phyloP scores from a whole-genome alignment of 2,113 vertebrate species.

The Serinus canaria region DNA sequence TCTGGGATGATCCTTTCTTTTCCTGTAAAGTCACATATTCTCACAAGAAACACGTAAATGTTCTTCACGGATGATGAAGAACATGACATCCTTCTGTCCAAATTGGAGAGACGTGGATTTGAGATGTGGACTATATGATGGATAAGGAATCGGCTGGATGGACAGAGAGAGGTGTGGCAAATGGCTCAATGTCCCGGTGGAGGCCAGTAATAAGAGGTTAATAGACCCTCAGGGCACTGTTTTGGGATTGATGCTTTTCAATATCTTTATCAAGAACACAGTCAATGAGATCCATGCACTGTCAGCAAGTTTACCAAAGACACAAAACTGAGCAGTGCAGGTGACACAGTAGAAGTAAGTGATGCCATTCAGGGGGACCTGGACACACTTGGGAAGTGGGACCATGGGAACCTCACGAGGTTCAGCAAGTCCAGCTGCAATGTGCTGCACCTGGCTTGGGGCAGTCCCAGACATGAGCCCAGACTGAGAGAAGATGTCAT shows the following conservation, averaged over 20 bases:
- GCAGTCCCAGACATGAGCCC: not conserved
- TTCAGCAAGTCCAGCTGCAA: not conserved
- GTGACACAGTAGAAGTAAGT: not conserved
- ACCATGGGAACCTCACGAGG: not conserved
- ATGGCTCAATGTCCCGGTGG: not conserved
- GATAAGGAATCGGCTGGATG: not conserved
- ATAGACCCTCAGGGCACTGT: not conserved
- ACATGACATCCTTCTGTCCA: not conserved
- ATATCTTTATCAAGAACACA: not conserved
- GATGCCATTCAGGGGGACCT: not conserved
- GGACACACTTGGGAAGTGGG: not conserved
- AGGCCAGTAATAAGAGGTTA: not conserved
- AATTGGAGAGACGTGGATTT: not conserved
- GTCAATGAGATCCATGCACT: not conserved
- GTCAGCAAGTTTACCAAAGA: not conserved
- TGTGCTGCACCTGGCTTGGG: not conserved
- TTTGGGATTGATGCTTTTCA: not conserved
- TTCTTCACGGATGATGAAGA: not conserved
- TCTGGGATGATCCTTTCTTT: not conserved
- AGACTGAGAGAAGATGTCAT: not conserved
- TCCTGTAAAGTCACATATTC: not conserved
- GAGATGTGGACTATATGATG: rapidly evolving
- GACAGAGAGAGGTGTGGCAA: not conserved
- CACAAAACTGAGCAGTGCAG: not conserved
- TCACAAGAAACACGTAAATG: not conserved